Percentiles rank a stretch among this genome's conserved stretches.
phyloP scores from a whole-genome alignment of 2,113 vertebrate species.

The Siphamia tubifer region DNA sequence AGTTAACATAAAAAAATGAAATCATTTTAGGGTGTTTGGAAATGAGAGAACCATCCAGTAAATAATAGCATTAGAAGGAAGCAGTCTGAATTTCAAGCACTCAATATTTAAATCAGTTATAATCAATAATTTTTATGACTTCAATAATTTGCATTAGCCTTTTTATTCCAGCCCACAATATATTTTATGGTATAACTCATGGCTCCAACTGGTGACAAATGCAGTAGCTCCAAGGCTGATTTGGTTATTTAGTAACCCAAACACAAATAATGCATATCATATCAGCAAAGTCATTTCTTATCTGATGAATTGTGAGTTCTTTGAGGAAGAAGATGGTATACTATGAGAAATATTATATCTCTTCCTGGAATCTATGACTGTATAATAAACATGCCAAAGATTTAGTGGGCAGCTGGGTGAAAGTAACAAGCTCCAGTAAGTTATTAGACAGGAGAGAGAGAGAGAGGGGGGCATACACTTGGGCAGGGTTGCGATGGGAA shows the following conservation, averaged over 20 bases:
- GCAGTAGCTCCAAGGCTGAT: constrained; percentile 19
- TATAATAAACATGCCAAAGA: constrained; percentile 10
- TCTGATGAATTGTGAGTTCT: background rate
- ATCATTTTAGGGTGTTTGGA: background rate
- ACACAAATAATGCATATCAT: constrained; percentile 60
- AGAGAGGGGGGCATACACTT: background rate
- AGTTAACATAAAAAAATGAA: background rate
- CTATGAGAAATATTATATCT: constrained; percentile 3
- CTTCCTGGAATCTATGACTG: constrained; percentile 25
- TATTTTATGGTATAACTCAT: constrained; percentile 34
- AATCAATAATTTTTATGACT: too few relatives aligned
- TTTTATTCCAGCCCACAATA: constrained; percentile 24
- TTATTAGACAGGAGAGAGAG: background rate
- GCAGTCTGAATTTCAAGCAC: background rate
- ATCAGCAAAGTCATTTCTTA: constrained; percentile 59
- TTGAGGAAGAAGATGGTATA: constrained; percentile 23
- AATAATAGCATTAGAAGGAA: background rate
- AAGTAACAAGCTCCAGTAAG: background rate
- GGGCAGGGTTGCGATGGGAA: constrained; percentile 1
- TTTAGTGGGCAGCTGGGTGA: background rate
- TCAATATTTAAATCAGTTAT: background rate
- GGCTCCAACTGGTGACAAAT: constrained; percentile 22
- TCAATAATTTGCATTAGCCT: background rate
- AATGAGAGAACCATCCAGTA: background rate
- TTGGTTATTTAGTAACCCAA: constrained; percentile 68